These are phyloP conservation scores for Coenonympha glycerion DNA, from an alignment of 2,888 invertebrate species.

Conservation along the genomic window DNA sequence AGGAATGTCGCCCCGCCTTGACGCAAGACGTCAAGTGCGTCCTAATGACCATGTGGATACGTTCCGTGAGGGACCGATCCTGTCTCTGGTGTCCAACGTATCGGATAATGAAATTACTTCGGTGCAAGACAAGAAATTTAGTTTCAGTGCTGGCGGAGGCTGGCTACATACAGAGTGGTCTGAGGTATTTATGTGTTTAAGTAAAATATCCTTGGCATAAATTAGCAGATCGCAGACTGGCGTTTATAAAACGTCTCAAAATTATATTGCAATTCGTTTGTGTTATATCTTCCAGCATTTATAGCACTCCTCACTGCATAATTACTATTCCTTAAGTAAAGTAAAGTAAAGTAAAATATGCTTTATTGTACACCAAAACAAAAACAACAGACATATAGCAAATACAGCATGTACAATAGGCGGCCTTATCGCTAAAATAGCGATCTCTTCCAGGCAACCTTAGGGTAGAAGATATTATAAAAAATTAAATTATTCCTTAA, in stretches of 20 bases:
- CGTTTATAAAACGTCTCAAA: not conserved
- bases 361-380: too few relatives aligned
- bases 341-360: too few relatives aligned
- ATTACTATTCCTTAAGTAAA: too few relatives aligned
- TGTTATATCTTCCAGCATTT: too few relatives aligned
- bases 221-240: not conserved
- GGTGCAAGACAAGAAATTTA: conserved; percentile 48
- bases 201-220: conserved; percentile 1
- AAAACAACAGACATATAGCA: too few relatives aligned
- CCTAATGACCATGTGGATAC: conserved; percentile 56
- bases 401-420: too few relatives aligned
- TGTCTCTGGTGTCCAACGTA: conserved; percentile 51
- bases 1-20: conserved; percentile 48
- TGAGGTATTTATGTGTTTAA: too few relatives aligned
- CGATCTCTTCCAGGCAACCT: too few relatives aligned
- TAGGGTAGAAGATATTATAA: too few relatives aligned
- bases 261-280: not conserved
- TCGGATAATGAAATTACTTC: conserved; percentile 51
- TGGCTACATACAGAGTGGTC: conserved; percentile 79
- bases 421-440: too few relatives aligned
- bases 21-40: conserved; percentile 60
- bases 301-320: too few relatives aligned
- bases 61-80: conserved; percentile 61
- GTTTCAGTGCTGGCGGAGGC: conserved; percentile 59
- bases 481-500: too few relatives aligned